Base-by-base conservation (phyloP, 2,888 invertebrate genomes). In the Nudaria mundana region DNA sequence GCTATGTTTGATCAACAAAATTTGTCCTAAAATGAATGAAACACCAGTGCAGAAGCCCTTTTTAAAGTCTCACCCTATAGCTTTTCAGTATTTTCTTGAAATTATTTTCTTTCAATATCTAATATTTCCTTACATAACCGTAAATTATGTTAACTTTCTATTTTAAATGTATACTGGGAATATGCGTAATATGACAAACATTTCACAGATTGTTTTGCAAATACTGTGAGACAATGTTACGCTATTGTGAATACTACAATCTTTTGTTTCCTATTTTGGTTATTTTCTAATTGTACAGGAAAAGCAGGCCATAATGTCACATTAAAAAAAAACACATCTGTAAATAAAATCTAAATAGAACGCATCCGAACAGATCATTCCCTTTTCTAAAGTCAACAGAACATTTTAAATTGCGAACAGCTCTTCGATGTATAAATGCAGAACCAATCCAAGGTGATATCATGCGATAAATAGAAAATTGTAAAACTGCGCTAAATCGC, bases 401-500 rank as follows among this genome's bases (percentile, higher is more conserved):
- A 56, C 41, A 26, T 43, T 36, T 48, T 47, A 11, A 56, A 49
- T 45, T 55, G 43, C 13, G 53, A 53, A 47, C 52, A 42, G 12
- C 24, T 39, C 42, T 22, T 33, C 44, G 30, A 44, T 48, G 48
- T 37, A 36, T 44, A 42, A 47, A 54, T 40, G 33, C 28, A 47
- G 30, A 43, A 50, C 42, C 46, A 43, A 59, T 44, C 44, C 46
- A 44, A 59, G 46, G 47, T 52, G 47, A 52, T 53, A 53, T 56
- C 41, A 53, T 45, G 47, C 44, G 50, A 52, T 50, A 48, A 48
- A 50, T 45, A 41, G 32, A 39, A 24, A 30, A 36, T 37, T 35
- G 45, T 36, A 43, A 45, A 37, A 37, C 37, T 68, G 66, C 69
- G 70, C 62, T 68, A 48, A 40, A 42, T 50, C 43, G 63, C 52